Conservation (phyloP, 2,888 invertebrate species). For the Drosophila kuntzei region DNA sequence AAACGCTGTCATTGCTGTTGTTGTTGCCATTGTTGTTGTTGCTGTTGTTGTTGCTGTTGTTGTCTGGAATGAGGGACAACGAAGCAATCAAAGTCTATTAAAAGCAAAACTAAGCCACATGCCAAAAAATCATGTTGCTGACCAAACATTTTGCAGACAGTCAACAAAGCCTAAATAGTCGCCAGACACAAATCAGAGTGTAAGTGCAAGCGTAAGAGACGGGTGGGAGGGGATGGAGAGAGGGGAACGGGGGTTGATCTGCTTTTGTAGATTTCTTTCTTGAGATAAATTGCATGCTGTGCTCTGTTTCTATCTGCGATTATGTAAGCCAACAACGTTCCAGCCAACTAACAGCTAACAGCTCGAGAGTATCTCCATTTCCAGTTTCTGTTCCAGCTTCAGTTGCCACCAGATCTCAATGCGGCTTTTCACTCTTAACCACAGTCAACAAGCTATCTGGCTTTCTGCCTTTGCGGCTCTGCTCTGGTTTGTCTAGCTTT, state of each 20-base stretch:
- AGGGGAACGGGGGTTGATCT: conserved; percentile 9
- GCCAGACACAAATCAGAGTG: conserved; percentile 17
- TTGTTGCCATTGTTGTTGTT: neutral
- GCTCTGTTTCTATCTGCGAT: conserved; percentile 62
- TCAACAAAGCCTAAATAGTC: conserved; percentile 41
- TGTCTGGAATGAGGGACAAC: conserved; percentile 54
- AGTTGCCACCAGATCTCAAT: conserved; percentile 17
- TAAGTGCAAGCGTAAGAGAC: neutral
- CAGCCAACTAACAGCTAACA: conserved; percentile 35
- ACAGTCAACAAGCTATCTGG: conserved; percentile 7
- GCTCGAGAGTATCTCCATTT: conserved; percentile 24
- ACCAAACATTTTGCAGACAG: conserved; percentile 44
- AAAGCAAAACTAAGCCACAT: conserved; percentile 79
- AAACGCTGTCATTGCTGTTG: conserved; percentile 60
- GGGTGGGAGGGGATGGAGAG: neutral
- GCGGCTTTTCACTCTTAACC: conserved; percentile 45
- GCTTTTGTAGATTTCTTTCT: conserved; percentile 60
- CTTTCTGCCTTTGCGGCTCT: conserved; percentile 16
- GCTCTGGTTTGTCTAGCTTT: conserved; percentile 73
- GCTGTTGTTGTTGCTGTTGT: conserved; percentile 19
- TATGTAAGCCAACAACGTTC: conserved; percentile 61
- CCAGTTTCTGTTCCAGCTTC: conserved; percentile 41
- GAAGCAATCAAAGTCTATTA: conserved; percentile 71
- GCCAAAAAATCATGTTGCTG: conserved; percentile 71
- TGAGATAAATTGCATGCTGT: conserved; percentile 65